phyloP scores from a whole-genome alignment of 1,140 invertebrate species.

The Medauroidea extradentata region DNA sequence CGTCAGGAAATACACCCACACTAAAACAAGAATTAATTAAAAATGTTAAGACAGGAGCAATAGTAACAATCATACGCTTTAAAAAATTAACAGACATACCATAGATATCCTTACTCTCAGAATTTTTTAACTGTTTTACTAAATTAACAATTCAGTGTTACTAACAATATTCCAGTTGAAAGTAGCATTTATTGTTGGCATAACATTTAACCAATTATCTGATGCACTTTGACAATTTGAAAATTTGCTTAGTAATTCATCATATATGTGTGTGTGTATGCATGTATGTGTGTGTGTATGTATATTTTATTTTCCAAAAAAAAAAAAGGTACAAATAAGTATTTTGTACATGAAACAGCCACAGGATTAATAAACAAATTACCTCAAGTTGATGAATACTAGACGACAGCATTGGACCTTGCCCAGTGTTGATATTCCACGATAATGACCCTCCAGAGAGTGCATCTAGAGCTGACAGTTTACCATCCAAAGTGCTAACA shows the following conservation, averaged over 20 bases:
- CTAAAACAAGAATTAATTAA: too few species aligned
- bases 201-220: too few species aligned
- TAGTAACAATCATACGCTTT: too few species aligned
- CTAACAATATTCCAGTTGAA: too few species aligned
- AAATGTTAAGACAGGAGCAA: too few species aligned
- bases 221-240: not conserved
- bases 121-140: too few species aligned
- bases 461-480: conserved; percentile 69
- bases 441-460: conserved; percentile 58
- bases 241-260: not conserved
- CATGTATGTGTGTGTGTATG: not conserved
- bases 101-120: too few species aligned
- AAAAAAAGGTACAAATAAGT: not conserved
- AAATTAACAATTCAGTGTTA: too few species aligned
- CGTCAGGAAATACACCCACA: too few species aligned
- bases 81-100: too few species aligned
- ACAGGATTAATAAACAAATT: conserved; percentile 18
- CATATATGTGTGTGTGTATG: too few species aligned
- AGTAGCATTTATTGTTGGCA: too few species aligned
- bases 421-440: conserved; percentile 71
- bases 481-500: conserved; percentile 85
- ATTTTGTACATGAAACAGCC: not conserved
- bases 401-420: conserved; percentile 72
- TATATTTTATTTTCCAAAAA: not conserved
- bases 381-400: conserved; percentile 81